Evolutionary conservation across 2,888 invertebrate species (phyloP).

Genomic region (Cylloceria caligata): DNA sequence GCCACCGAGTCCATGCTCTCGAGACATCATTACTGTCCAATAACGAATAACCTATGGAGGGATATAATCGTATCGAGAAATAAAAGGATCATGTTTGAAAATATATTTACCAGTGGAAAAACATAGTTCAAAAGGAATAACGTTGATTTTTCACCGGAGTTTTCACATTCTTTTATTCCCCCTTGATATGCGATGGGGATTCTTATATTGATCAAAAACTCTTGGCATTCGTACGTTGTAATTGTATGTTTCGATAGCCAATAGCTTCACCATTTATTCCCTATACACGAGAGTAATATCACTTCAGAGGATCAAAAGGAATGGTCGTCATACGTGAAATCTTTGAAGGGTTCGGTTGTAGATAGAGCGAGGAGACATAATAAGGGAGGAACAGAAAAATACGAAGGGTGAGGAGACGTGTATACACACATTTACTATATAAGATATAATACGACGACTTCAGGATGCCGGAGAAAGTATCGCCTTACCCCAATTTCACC

Average conservation of each 20-base stretch:
- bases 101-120: slow-evolving; percentile 4
- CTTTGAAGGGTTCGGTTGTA: slow-evolving; percentile 31
- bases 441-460: slow-evolving; percentile 48
- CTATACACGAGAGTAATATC: slow-evolving; percentile 13
- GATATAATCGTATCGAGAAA: slow-evolving; percentile 22
- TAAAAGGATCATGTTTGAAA: slow-evolving; percentile 37
- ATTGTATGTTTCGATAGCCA: slow-evolving; percentile 14
- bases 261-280: not conserved
- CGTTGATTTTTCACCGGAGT: slow-evolving; percentile 50
- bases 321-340: slow-evolving; percentile 32
- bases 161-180: slow-evolving; percentile 33
- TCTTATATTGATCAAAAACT: slow-evolving; percentile 77
- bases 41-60: slow-evolving; percentile 51
- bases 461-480: slow-evolving; percentile 75
- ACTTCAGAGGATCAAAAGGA: slow-evolving; percentile 43
- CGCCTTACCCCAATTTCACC: slow-evolving; percentile 84
- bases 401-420: slow-evolving; percentile 45
- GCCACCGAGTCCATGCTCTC: slow-evolving; percentile 39
- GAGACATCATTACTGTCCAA: slow-evolving; percentile 56
- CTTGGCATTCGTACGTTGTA: slow-evolving; percentile 4
- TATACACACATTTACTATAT: slow-evolving; percentile 36
- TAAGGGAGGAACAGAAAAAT: slow-evolving; percentile 34
- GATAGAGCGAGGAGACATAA: slow-evolving; percentile 35
- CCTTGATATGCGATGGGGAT: slow-evolving; percentile 71
- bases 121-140: slow-evolving; percentile 5